Evolutionary conservation across 2,888 invertebrate genomes (phyloP).

Genomic region (Allygus modestus): DNA sequence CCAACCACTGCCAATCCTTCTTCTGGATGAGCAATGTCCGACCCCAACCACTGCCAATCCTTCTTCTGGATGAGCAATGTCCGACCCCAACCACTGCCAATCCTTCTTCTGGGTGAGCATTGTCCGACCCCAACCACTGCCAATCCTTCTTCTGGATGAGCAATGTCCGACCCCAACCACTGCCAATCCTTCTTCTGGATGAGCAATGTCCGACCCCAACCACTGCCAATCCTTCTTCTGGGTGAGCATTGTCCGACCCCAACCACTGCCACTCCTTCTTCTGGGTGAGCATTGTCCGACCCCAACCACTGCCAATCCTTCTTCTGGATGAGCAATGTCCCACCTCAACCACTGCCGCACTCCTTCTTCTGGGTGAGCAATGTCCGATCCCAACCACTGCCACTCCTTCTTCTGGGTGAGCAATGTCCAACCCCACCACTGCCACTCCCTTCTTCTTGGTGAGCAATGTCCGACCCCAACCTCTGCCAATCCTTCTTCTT

Average conservation of each 20-base stretch:
- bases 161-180: no score
- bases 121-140: no score
- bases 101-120: no score
- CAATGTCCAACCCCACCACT: not conserved
- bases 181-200: no score
- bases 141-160: no score
- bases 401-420: not conserved
- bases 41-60: no score
- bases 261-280: not conserved
- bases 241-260: not conserved
- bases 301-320: not conserved
- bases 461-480: not conserved
- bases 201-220: no score
- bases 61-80: no score
- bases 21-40: no score
- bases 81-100: no score
- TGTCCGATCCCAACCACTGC: not conserved
- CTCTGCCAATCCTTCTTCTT: not conserved
- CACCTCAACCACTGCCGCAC: not conserved
- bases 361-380: slow-evolving; percentile 7
- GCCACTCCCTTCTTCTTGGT: not conserved
- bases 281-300: not conserved
- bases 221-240: no score
- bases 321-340: slow-evolving; percentile 27
- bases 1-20: no score